Percentiles rank a stretch among this genome's conserved stretches.
Conservation (phyloP, 2,113 vertebrate species). For the Hucho hucho region DNA sequence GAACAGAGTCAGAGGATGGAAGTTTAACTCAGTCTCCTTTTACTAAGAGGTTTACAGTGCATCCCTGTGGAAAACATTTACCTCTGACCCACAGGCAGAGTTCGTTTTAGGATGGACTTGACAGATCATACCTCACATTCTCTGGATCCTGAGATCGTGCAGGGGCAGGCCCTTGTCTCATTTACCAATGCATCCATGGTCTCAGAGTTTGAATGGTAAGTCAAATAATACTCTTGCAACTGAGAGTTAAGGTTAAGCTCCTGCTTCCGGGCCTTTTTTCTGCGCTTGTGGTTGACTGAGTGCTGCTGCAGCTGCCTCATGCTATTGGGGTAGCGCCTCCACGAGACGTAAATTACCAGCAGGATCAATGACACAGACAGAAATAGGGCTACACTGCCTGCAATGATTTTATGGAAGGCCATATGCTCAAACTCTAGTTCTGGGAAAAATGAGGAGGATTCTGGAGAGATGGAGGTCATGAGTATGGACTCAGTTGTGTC, state of each 20-base stretch:
- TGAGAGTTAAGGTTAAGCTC: slow-evolving; percentile 93
- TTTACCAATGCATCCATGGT: slow-evolving; percentile 91
- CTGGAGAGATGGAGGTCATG: slow-evolving; percentile 32
- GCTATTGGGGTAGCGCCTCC: slow-evolving; percentile 94
- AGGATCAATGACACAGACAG: slow-evolving; percentile 93
- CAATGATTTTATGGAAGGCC: slow-evolving; percentile 96
- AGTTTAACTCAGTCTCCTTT: not conserved
- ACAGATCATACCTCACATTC: slow-evolving; percentile 95
- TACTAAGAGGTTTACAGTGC: not conserved
- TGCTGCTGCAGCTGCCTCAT: slow-evolving; percentile 94
- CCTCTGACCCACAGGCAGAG: not conserved
- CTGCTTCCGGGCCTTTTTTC: slow-evolving; percentile 89
- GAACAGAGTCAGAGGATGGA: not conserved
- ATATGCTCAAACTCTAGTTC: slow-evolving; percentile 91
- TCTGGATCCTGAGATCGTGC: slow-evolving; percentile 95
- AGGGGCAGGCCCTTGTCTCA: slow-evolving; percentile 91
- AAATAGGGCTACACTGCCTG: slow-evolving; percentile 93
- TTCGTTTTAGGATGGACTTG: slow-evolving; percentile 69
- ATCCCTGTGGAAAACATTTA: not conserved
- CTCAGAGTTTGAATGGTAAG: slow-evolving; percentile 90
- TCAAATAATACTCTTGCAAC: slow-evolving; percentile 98
- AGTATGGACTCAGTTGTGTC: slow-evolving; percentile 33
- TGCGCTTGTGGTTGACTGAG: slow-evolving; percentile 88
- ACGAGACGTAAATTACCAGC: slow-evolving; percentile 94
- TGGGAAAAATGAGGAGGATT: slow-evolving; percentile 67